Evolutionary conservation across 2,797 vertebrate species (phyloP), one percentile per base, ranked within the genome.

Genomic region (Microtus obscurus): DNA sequence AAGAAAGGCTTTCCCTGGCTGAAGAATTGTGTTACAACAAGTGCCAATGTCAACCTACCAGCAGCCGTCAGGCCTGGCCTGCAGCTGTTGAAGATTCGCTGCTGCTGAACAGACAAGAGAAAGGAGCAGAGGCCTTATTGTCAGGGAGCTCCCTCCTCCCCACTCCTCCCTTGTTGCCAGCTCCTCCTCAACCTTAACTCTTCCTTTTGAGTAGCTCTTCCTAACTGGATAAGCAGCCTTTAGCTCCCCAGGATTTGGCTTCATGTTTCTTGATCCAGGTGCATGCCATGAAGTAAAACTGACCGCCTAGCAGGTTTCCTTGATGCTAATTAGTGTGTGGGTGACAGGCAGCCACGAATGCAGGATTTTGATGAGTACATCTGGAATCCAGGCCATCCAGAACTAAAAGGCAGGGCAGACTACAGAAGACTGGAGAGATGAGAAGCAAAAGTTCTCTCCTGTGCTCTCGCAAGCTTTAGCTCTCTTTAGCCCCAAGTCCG

Each of bases 391-490:
- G 74, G 23, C 19, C 34, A 1, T 40, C 45, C 0, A 51, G 17
- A 61, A 29, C 40, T 73, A 34, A 43, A 43, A 53, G 34, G 9
- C 31, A 19, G 69, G 45, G 43, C 21, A 14, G 65, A 40, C 3
- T 31, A 40, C 19, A 9, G 29, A 34, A 11, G 48, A 27, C 31
- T 0, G 0, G 69, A 29, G 17, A 25, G 11, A 8, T 2, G 53
- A 90, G 86, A 81, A 6, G 19, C 16, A 3, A 21, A 73, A 4
- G 4, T 27, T 14, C 34, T 63, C 74, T 93, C 0, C 0, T 90
- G 25, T 2, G 43, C 43, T 56, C 40, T 8, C 9, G 37, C 19
- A 14, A 27, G 43, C 27, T 63, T 86, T 21, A 40, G 87, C 37
- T 40, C 43, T 73, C 79, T 23, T 34, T 27, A 8, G 71, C 27